Conservation (phyloP, 2,797 vertebrate species). For the Melopsittacus undulatus region DNA sequence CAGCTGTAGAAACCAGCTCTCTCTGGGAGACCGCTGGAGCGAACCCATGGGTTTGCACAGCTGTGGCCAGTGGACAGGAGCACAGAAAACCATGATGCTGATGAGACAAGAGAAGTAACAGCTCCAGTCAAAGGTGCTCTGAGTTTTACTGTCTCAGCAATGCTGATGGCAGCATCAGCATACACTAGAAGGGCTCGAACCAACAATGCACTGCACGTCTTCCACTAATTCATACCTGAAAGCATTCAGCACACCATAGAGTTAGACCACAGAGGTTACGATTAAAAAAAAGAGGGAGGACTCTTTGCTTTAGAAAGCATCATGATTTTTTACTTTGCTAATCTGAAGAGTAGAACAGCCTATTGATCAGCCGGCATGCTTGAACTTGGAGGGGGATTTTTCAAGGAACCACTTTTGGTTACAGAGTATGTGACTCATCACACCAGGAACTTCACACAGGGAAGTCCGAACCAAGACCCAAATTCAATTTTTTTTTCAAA, state of each 20-base stretch:
- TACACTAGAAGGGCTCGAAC: accelerated
- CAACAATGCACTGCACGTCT: accelerated
- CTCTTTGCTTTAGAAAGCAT: not conserved
- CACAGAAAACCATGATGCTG: not conserved
- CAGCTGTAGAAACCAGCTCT: slow-evolving; percentile 40
- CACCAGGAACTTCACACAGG: not conserved
- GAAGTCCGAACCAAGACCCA: not conserved
- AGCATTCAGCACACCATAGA: not conserved
- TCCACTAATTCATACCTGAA: not conserved
- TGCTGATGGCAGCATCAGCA: not conserved
- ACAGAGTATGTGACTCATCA: not conserved
- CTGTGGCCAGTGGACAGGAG: not conserved
- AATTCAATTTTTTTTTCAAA: not conserved
- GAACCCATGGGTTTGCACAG: not conserved
- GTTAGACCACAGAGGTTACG: not conserved
- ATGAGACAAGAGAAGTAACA: not conserved
- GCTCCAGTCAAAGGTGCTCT: not conserved
- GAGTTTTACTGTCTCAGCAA: not conserved
- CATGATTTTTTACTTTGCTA: not conserved
- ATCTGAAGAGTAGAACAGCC: not conserved
- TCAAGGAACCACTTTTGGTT: not conserved
- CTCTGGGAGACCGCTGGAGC: not conserved
- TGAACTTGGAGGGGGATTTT: not conserved
- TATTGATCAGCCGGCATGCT: not conserved
- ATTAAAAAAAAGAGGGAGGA: not conserved